Conservation (phyloP, 2,797 vertebrate species). For the Macrochelys suwanniensis region DNA sequence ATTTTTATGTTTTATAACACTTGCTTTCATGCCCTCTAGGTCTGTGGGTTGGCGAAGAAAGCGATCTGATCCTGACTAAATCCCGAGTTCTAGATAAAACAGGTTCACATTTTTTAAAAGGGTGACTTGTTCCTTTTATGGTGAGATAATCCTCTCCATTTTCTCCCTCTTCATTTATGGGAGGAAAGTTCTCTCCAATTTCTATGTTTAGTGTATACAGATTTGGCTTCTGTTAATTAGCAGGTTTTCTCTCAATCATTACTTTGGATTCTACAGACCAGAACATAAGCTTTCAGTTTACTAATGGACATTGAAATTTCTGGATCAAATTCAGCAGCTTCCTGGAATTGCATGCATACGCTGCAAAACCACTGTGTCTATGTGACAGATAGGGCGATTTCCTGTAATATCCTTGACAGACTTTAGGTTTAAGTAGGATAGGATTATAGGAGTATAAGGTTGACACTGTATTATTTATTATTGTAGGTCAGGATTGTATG, state of each 20-base stretch:
- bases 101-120: neutral
- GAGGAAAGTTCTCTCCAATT: neutral
- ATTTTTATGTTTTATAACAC: neutral
- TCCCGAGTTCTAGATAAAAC: neutral
- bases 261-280: neutral
- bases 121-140: neutral
- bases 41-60: neutral
- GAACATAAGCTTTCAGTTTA: constrained; percentile 11
- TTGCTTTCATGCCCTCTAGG: neutral
- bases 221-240: neutral
- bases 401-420: neutral
- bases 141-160: neutral
- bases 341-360: neutral
- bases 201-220: neutral
- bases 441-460: neutral
- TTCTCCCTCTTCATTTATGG: neutral
- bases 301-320: neutral
- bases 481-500: neutral
- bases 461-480: neutral
- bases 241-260: constrained; percentile 12
- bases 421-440: neutral
- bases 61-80: neutral
- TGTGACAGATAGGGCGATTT: neutral
- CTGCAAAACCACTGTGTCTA: neutral
- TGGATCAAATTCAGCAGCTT: neutral